A percentile compares a stretch with the other conserved stretches of the same genome.
Conservation (phyloP, 1,140 invertebrate species). For the Trypoxylus dichotomus region DNA sequence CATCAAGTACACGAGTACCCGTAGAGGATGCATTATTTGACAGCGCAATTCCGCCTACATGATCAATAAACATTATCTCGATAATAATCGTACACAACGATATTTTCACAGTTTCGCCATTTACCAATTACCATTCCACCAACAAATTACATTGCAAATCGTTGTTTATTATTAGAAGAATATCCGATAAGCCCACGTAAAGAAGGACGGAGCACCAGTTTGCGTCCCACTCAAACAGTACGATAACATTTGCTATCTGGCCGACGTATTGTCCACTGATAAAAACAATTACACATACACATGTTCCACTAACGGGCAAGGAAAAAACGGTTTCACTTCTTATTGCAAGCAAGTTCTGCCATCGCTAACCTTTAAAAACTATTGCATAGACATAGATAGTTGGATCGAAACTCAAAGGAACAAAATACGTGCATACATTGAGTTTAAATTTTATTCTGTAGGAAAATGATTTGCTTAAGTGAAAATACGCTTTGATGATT, state of each 20-base stretch:
- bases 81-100: background rate
- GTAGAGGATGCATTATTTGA: background rate
- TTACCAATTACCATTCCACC: background rate
- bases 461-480: no score
- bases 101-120: background rate
- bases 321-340: background rate
- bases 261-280: constrained; percentile 13
- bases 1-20: no score
- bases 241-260: constrained; percentile 23
- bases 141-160: background rate
- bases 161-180: constrained; percentile 16
- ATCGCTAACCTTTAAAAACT: background rate
- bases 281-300: constrained; percentile 11
- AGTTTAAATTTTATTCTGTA: no score
- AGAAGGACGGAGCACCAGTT: background rate
- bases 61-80: background rate
- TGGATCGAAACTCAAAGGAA: no score
- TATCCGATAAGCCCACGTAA: constrained; percentile 18
- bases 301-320: background rate
- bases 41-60: background rate
- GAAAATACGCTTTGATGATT: no score
- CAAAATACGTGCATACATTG: no score
- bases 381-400: background rate
- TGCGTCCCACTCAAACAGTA: background rate
- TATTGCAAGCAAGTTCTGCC: no score